Percentiles rank a stretch among this genome's conserved stretches.
These are phyloP conservation scores for Halisarca cf. caerulea DNA, from an alignment of 37 sponge, comb jelly and placozoan genomes.

Conservation along the genomic window DNA sequence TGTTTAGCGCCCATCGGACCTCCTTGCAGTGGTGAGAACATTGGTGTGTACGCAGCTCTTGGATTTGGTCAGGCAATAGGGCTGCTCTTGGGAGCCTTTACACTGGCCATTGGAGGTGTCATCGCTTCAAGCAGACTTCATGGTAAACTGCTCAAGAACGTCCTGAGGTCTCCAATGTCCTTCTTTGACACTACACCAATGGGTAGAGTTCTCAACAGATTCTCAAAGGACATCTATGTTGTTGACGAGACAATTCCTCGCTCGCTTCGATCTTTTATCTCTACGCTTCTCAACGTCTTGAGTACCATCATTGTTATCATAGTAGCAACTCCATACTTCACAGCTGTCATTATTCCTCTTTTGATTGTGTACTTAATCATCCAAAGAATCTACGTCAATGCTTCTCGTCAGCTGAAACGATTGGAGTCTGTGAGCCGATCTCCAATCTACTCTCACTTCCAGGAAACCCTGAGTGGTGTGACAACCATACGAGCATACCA, in stretches of 20 bases:
- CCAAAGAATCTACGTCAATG: constrained; percentile 91
- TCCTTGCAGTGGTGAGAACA: no score
- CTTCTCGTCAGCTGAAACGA: constrained; percentile 96
- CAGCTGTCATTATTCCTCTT: constrained; percentile 83
- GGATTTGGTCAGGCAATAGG: constrained; percentile 67
- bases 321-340: constrained; percentile 80
- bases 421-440: constrained; percentile 93
- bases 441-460: constrained; percentile 98
- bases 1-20: no score
- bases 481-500: constrained; percentile 92
- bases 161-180: constrained; percentile 90
- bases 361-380: constrained; percentile 71
- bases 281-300: constrained; percentile 58
- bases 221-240: constrained; percentile 93
- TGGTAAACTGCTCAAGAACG: constrained; percentile 59
- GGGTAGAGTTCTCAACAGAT: constrained; percentile 91
- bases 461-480: constrained; percentile 86
- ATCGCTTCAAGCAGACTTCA: constrained; percentile 73
- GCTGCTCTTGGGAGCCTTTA: constrained; percentile 52
- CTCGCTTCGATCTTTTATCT: constrained; percentile 67
- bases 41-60: constrained; percentile 83
- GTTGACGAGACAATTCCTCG: constrained; percentile 88
- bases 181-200: constrained; percentile 99
- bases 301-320: constrained; percentile 77
- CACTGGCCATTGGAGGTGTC: constrained; percentile 78